Percentiles rank a stretch among this genome's conserved stretches.
Conservation (phyloP, 2,888 invertebrate species). For the Coenonympha glycerion region DNA sequence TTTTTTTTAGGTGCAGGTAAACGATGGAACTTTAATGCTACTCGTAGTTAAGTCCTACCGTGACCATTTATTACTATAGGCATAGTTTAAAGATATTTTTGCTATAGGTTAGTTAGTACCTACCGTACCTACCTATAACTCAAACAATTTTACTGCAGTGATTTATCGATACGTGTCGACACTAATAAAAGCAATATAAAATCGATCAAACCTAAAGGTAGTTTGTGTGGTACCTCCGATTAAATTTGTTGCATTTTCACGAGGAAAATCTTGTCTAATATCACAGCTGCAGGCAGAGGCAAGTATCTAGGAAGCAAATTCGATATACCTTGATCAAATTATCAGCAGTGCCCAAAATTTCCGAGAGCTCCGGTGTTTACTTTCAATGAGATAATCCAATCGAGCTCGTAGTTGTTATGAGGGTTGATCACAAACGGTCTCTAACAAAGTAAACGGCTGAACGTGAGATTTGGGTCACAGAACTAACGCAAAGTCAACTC, state of each 20-base stretch:
- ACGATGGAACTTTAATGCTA: too few relatives aligned
- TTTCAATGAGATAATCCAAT: conserved; percentile 24
- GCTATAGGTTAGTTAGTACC: too few relatives aligned
- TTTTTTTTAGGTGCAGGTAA: too few relatives aligned
- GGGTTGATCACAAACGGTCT: conserved; percentile 23
- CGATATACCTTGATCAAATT: conserved; percentile 58
- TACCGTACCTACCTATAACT: background rate
- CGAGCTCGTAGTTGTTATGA: background rate
- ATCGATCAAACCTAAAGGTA: background rate
- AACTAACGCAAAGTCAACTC: conserved; percentile 19
- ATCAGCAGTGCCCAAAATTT: conserved; percentile 38
- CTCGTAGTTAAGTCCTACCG: too few relatives aligned
- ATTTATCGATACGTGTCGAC: conserved; percentile 8
- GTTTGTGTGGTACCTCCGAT: background rate
- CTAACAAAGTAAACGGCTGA: conserved; percentile 8
- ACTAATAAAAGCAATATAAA: conserved; percentile 7
- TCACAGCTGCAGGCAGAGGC: background rate
- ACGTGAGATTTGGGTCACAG: conserved; percentile 15
- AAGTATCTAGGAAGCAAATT: conserved; percentile 14
- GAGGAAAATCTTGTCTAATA: background rate
- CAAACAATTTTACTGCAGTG: conserved; percentile 7
- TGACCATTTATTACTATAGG: too few relatives aligned
- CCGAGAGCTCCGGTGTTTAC: conserved; percentile 25
- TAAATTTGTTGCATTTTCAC: background rate
- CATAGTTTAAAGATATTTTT: too few relatives aligned